Evolutionary conservation across 2,113 vertebrate genomes (phyloP).

Genomic region (Dermatemys mawii): DNA sequence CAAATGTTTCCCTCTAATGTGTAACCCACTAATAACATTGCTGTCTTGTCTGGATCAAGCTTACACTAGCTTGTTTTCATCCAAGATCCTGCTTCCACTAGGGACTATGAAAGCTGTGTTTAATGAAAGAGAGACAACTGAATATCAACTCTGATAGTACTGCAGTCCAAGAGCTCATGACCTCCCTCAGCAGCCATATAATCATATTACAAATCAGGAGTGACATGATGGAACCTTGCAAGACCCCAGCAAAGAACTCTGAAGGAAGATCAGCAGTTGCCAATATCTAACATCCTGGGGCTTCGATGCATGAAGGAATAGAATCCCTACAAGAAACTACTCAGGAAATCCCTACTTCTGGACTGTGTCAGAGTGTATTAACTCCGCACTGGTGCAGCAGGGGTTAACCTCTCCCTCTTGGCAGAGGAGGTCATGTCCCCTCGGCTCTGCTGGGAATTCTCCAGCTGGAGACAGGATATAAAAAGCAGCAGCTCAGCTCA

Average conservation of each 20-base stretch:
- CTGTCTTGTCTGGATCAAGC: background rate
- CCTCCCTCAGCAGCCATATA: background rate
- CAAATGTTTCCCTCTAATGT: background rate
- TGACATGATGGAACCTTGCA: background rate
- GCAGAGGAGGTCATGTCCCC: too few species aligned
- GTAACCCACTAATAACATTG: background rate
- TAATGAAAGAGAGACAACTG: background rate
- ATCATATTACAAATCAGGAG: background rate
- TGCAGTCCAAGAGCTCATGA: background rate
- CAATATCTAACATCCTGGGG: slow-evolving; percentile 4
- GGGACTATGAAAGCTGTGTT: background rate
- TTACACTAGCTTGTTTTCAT: background rate
- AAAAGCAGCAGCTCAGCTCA: too few species aligned
- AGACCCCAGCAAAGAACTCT: background rate
- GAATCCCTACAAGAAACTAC: background rate
- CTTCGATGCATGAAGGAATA: slow-evolving; percentile 15
- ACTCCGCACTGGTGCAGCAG: too few species aligned
- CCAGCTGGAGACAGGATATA: too few species aligned
- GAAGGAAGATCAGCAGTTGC: background rate
- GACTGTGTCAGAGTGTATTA: too few species aligned
- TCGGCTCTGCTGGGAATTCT: too few species aligned
- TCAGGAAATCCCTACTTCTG: background rate
- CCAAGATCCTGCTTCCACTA: background rate
- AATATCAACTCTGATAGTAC: background rate
- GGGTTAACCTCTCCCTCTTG: too few species aligned